Evolutionary conservation across 2,888 invertebrate species (phyloP), one percentile per base, ranked within the genome.

Genomic region (Dexiosoma caninum): DNA sequence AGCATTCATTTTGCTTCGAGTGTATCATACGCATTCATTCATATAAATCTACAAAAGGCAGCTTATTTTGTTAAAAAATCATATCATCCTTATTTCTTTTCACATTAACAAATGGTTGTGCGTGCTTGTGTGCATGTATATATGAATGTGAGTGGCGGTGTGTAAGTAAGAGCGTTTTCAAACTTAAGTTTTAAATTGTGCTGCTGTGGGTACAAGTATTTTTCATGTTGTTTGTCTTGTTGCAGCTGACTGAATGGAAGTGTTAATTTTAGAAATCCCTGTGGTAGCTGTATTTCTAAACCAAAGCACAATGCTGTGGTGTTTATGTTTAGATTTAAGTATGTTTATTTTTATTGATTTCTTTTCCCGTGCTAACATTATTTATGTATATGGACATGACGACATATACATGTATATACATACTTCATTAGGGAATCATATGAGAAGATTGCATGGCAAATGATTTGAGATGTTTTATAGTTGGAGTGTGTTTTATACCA

Each of bases 221-320:
- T 35, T 37, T 7, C 8, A 10, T 35, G 7, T 46, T 19, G 51
- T 21, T 49, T n/a, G 14, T 35, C 44, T 32, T 53, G n/a, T 44
- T 14, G 23, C 21, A 37, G 40, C n/a, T n/a, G n/a, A n/a, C 44
- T 66, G 57, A 12, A 55, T 74, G 37, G 19, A 64, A 78, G 69
- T 78, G 72, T 78, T 78, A 72, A 78, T 74, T 78, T 78, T 49
- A 46, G 37, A 74, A 78, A 69, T 78, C 62, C 62, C 69, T 55
- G 55, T 32, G 74, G 74, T 62, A 74, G n/a, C n/a, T n/a, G n/a
- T 30, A 32, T 72, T 64, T 72, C 53, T 27, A 53, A 71, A 59
- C 60, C 30, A 67, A 67, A 60, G 40, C 32, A 62, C 49, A 27
- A 51, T 62, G 67, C 67, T 69, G 53, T 67, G 62, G 53, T 67